A percentile compares a stretch with the other conserved stretches of the same genome.
phyloP scores from a whole-genome alignment of 2,113 vertebrate species.

The Plecotus auritus region DNA sequence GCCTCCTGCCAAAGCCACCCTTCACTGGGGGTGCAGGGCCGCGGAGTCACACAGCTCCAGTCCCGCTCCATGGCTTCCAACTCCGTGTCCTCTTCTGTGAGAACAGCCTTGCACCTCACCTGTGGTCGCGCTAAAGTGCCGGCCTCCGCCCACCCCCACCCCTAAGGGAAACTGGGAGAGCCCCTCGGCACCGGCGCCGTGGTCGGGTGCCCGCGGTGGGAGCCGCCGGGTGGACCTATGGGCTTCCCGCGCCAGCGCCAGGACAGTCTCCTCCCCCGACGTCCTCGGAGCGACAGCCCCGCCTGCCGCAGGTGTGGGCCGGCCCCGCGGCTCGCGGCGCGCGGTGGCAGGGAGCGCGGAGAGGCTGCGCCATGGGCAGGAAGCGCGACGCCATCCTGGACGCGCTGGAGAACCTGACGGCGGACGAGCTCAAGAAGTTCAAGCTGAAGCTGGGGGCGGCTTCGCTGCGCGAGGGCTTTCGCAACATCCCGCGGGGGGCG shows the following conservation, averaged over 20 bases:
- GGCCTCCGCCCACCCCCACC: not conserved
- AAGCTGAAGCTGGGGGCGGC: not conserved
- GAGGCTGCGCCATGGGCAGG: not conserved
- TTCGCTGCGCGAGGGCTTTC: not conserved
- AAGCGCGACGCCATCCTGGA: not conserved
- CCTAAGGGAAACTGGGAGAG: not conserved
- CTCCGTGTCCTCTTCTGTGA: not conserved
- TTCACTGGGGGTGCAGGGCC: not conserved
- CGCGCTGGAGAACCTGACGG: not conserved
- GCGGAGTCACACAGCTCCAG: not conserved
- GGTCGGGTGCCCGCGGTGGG: too few relatives aligned
- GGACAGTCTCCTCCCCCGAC: not conserved
- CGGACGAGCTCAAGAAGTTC: not conserved
- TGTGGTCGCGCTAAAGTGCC: not conserved
- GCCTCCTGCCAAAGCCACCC: not conserved
- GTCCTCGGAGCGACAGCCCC: not conserved
- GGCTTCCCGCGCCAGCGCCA: not conserved
- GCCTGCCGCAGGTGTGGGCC: not conserved
- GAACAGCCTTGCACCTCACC: not conserved
- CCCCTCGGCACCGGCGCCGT: not conserved
- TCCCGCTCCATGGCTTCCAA: not conserved
- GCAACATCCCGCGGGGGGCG: not conserved
- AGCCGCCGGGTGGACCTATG: too few relatives aligned
- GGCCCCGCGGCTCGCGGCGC: too few relatives aligned
- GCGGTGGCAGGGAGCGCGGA: too few relatives aligned